phyloP scores from a whole-genome alignment of 2,113 vertebrate genomes.

The Microcebus ravelobensis region DNA sequence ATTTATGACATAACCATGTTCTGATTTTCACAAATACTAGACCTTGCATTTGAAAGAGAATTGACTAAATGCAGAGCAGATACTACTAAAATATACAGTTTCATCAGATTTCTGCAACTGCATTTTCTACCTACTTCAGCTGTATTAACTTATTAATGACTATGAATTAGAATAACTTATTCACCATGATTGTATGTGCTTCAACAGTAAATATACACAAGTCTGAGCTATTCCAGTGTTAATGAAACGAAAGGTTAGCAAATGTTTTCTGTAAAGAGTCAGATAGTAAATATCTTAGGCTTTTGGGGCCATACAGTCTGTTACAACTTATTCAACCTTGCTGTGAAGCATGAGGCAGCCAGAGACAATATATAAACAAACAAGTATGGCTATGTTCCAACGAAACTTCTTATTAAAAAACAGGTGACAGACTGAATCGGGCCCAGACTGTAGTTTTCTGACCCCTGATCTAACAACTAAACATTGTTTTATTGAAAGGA shows the following conservation, averaged over 20 bases:
- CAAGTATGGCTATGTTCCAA: background rate
- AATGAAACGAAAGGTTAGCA: background rate
- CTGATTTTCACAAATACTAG: constrained; percentile 25
- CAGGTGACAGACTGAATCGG: background rate
- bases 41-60: constrained; percentile 15
- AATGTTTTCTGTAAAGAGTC: constrained; percentile 7
- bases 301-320: background rate
- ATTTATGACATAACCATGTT: constrained; percentile 34
- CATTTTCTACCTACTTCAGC: background rate
- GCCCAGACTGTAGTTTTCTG: background rate
- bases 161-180: constrained; percentile 34
- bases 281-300: background rate
- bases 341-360: background rate
- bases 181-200: background rate
- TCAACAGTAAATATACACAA: background rate
- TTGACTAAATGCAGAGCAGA: constrained; percentile 31
- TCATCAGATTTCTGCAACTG: constrained; percentile 29
- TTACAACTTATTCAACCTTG: background rate
- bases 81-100: constrained; percentile 4
- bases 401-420: background rate
- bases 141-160: constrained; percentile 15
- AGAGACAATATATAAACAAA: background rate
- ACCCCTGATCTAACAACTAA: background rate
- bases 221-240: background rate
- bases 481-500: background rate